Evolutionary conservation across 2,797 vertebrate genomes (phyloP), one percentile per base, ranked within the genome.

Genomic region (Clarias fuscus): DNA sequence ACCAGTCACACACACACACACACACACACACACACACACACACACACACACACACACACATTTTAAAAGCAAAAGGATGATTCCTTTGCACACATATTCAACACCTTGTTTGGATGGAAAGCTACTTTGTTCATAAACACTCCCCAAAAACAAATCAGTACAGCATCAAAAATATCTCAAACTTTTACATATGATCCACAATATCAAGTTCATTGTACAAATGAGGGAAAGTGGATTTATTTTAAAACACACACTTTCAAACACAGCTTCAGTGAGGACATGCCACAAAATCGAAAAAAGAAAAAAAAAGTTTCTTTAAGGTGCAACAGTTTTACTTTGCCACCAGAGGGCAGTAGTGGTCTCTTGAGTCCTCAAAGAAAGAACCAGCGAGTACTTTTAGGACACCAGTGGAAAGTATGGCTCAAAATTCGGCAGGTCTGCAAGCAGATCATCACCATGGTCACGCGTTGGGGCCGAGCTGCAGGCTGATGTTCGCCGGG

Each of bases 401-500:
- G 33, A 80, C 48, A 37, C 58, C 22, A 43, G 59, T 48, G 58
- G 37, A 65, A 67, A 56, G 8, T 75, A 84, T 84, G 83, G 83
- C 70, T 77, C 84, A 56, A 77, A 37, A 33, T 85, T 27, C 24
- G 40, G 59, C 58, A 37, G 33, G 18, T 76, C 59, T 76, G 43
- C 40, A 3, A 40, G 68, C 5, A 11, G 24, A 33, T 11, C 37
- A 4, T 11, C 37, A 4, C 7, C 13, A 5, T 11, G 89, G 84
- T 93, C 91, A 93, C 87, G 93, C 87, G 88, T 99, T 98, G 87
- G 97, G 95, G 90, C 97, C 96, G 15, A 99, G 93, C 90, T 97
- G 98, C 91, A 99, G 95, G 88, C 97, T 98, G 92, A 98, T 96
- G 93, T 97, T 99, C 83, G 97, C 97, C 30, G 97, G 94, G 91